These are phyloP conservation scores for Porites divaricata DNA, from an alignment of 92 coral and sea anemone species.

Conservation along the genomic window DNA sequence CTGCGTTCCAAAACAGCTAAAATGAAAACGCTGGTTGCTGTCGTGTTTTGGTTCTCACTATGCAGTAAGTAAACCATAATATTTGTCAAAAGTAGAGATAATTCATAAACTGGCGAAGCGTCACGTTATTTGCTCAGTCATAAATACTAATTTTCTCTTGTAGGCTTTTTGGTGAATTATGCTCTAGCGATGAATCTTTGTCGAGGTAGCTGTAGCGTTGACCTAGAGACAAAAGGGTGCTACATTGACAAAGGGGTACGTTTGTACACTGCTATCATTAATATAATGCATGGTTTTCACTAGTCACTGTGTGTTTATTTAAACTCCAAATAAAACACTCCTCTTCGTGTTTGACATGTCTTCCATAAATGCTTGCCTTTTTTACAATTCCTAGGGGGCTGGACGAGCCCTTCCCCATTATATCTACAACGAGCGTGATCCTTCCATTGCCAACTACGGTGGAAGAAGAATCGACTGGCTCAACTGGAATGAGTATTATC, in stretches of 20 bases:
- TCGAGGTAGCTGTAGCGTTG: not conserved
- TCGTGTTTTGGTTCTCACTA: no score
- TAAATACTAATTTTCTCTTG: not conserved
- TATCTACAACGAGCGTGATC: slow-evolving; percentile 79
- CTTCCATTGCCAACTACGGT: slow-evolving; percentile 39
- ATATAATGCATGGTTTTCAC: no score
- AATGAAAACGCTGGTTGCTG: no score
- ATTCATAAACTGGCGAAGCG: no score
- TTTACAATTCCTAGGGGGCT: not conserved
- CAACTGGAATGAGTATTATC: slow-evolving; percentile 65
- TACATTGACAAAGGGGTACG: not conserved
- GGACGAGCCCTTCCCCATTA: slow-evolving; percentile 67
- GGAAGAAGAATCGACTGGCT: slow-evolving; percentile 60
- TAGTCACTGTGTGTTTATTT: no score
- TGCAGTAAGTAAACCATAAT: no score
- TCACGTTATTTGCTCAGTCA: no score
- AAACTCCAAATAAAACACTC: no score
- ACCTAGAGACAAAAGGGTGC: not conserved
- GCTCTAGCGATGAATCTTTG: not conserved
- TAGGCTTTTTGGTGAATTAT: not conserved
- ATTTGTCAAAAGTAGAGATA: no score
- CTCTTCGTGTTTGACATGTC: no score
- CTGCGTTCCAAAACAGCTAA: no score
- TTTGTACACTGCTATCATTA: no score
- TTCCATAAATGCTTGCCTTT: not conserved